These are phyloP conservation scores for Trematomus loennbergii DNA, from an alignment of 2,113 vertebrate genomes.

Conservation along the genomic window DNA sequence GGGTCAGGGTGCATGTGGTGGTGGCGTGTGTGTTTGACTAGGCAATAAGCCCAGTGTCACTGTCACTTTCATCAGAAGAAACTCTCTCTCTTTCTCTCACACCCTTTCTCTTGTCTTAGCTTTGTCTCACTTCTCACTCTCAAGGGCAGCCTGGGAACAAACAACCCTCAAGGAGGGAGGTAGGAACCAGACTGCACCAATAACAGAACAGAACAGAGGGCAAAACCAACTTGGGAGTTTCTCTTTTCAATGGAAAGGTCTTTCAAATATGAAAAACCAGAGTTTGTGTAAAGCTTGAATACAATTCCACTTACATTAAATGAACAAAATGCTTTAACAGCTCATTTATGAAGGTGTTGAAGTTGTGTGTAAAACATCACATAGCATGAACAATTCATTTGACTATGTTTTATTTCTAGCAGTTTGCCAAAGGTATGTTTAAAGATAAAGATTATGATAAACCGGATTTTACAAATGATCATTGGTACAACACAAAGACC, in stretches of 20 bases:
- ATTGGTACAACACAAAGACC: background rate
- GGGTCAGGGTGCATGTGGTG: conserved; percentile 67
- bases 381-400: background rate
- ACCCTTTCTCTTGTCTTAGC: conserved; percentile 7
- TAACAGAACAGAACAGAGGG: background rate
- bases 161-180: background rate
- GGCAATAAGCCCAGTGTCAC: conserved; percentile 82
- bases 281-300: background rate
- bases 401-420: background rate
- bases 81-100: conserved; percentile 10
- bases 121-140: background rate
- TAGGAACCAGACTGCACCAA: background rate
- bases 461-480: background rate
- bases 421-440: background rate
- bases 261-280: background rate
- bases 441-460: background rate
- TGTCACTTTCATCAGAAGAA: conserved; percentile 75
- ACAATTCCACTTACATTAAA: background rate
- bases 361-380: background rate
- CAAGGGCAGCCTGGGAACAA: conserved; percentile 4
- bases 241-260: background rate
- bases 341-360: background rate
- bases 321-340: background rate
- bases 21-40: conserved; percentile 77
- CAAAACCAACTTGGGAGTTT: background rate